These are phyloP conservation scores for Eptesicus fuscus DNA, from an alignment of 2,113 vertebrate genomes.

Conservation along the genomic window DNA sequence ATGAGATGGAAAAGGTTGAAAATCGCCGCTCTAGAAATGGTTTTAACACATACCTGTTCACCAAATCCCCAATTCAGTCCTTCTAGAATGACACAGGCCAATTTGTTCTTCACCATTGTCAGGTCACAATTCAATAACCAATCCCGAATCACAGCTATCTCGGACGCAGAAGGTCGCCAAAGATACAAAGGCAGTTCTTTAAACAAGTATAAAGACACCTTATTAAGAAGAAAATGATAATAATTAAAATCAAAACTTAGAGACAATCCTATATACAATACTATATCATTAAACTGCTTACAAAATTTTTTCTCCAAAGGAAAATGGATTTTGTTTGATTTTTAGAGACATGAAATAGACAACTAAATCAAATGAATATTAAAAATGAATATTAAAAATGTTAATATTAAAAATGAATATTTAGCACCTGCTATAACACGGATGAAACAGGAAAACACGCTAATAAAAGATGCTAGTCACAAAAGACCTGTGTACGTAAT, in stretches of 20 bases:
- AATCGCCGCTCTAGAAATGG: background rate
- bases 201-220: conserved; percentile 96
- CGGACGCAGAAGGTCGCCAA: conserved; percentile 88
- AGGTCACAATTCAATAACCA: conserved; percentile 92
- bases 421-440: background rate
- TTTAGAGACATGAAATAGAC: conserved; percentile 22
- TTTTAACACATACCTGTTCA: conserved; percentile 82
- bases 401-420: too few species aligned
- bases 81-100: conserved; percentile 96
- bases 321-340: background rate
- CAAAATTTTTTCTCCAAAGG: conserved; percentile 16
- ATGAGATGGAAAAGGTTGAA: background rate
- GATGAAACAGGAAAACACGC: background rate
- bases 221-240: conserved; percentile 44
- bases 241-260: conserved; percentile 11
- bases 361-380: conserved; percentile 17
- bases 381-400: background rate
- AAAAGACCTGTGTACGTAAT: background rate
- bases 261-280: background rate
- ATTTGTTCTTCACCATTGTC: conserved; percentile 91
- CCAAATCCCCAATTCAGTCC: conserved; percentile 94
- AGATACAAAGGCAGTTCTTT: conserved; percentile 94
- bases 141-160: conserved; percentile 89
- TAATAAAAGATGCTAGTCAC: background rate
- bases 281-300: background rate